Conservation (phyloP, 2,113 vertebrate species). For the Spea bombifrons region DNA sequence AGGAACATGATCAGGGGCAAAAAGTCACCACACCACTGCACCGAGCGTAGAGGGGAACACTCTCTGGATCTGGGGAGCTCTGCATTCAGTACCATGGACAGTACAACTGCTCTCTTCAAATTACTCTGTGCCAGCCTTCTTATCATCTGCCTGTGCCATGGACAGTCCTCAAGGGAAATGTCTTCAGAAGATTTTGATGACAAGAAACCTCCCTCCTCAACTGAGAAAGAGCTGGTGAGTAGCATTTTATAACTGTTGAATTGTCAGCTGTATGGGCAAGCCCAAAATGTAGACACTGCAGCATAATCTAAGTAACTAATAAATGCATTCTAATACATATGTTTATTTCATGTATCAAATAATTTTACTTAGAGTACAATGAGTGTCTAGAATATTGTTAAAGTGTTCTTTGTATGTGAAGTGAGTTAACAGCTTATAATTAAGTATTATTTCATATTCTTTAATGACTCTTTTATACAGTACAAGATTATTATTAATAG, state of each 20-base stretch:
- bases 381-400: too few species aligned
- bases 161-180: constrained; percentile 60
- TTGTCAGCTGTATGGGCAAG: too few species aligned
- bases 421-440: too few species aligned
- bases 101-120: constrained; percentile 54
- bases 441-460: too few species aligned
- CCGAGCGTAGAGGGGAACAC: not conserved
- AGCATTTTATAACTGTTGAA: not conserved
- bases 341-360: too few species aligned
- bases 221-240: constrained; percentile 63
- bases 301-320: not conserved
- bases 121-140: constrained; percentile 59
- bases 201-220: constrained; percentile 51
- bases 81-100: constrained; percentile 62
- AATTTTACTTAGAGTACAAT: too few species aligned
- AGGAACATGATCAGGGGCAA: constrained; percentile 19
- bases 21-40: constrained; percentile 2
- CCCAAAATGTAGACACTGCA: too few species aligned
- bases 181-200: constrained; percentile 55
- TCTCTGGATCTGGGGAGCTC: not conserved
- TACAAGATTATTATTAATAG: too few species aligned
- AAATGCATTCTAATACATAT: too few species aligned
- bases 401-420: too few species aligned
- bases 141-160: constrained; percentile 51
- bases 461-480: too few species aligned